A percentile compares a stretch with the other conserved stretches of the same genome.
Conservation (phyloP, 2,113 vertebrate species). For the Datnioides undecimradiatus region DNA sequence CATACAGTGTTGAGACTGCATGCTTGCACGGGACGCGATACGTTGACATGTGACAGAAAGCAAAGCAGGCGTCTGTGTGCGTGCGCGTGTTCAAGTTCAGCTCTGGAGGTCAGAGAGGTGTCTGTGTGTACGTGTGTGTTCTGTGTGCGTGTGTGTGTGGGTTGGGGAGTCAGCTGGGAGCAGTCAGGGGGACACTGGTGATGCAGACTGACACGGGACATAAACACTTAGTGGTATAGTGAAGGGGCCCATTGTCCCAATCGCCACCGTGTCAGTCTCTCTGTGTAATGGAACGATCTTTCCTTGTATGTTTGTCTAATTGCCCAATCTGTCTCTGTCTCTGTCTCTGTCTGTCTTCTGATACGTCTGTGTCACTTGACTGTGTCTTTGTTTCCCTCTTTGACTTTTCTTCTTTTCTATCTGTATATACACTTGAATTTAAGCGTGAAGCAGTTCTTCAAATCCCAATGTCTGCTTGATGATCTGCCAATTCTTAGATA, state of each 20-base stretch:
- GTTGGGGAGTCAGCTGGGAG: conserved; percentile 69
- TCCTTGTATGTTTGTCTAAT: conserved; percentile 77
- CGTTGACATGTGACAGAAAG: conserved; percentile 74
- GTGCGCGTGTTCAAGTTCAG: conserved; percentile 58
- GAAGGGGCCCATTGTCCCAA: conserved; percentile 79
- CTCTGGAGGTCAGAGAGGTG: conserved; percentile 50
- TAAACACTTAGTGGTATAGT: conserved; percentile 76
- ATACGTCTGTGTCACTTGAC: conserved; percentile 58
- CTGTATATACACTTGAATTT: conserved; percentile 11
- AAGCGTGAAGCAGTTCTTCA: conserved; percentile 5
- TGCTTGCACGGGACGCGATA: conserved; percentile 53
- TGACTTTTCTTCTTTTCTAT: conserved; percentile 7
- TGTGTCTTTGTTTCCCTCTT: conserved; percentile 29
- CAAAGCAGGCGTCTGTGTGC: conserved; percentile 54
- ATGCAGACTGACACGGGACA: conserved; percentile 79
- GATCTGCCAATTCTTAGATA: conserved; percentile 1
- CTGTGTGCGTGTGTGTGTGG: conserved; percentile 9
- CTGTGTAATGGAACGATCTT: conserved; percentile 71
- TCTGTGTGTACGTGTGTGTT: conserved; percentile 18
- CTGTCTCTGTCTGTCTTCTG: conserved; percentile 60
- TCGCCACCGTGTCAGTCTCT: conserved; percentile 60
- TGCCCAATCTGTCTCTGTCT: conserved; percentile 68
- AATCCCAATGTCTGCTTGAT: conserved; percentile 10
- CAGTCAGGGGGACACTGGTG: conserved; percentile 79
- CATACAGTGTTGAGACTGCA: conserved; percentile 10